Evolutionary conservation across 1,140 invertebrate genomes (phyloP).

Genomic region (Antheraea mylitta): DNA sequence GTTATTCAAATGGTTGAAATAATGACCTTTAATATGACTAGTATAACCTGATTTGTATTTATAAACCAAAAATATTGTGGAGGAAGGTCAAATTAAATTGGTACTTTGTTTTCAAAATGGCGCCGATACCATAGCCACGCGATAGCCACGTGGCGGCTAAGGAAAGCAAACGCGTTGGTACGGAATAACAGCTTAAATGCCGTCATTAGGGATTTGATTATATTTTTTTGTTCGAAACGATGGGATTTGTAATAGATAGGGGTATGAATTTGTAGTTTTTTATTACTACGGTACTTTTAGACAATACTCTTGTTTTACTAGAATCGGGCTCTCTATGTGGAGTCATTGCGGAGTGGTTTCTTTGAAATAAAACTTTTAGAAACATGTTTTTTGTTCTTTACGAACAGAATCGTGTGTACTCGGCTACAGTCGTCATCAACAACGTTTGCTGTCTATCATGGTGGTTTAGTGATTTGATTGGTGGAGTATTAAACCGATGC

Average conservation of each 20-base stretch:
- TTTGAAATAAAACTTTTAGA: too few species aligned
- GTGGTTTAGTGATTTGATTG: too few species aligned
- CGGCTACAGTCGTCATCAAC: too few species aligned
- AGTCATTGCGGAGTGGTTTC: too few species aligned
- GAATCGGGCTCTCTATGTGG: too few species aligned
- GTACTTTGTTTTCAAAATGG: slow-evolving; percentile 45
- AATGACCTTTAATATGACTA: slow-evolving; percentile 52
- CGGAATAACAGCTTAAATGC: slow-evolving; percentile 66
- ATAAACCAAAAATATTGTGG: not conserved
- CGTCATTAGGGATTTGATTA: slow-evolving; percentile 68
- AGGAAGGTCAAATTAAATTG: slow-evolving; percentile 30
- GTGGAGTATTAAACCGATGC: too few species aligned
- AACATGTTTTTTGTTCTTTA: too few species aligned
- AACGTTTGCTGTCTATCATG: too few species aligned
- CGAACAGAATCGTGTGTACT: too few species aligned
- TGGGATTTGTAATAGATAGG: slow-evolving; percentile 63
- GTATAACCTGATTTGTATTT: slow-evolving; percentile 21
- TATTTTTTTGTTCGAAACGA: slow-evolving; percentile 55
- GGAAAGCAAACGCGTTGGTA: slow-evolving; percentile 64
- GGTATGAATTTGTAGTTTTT: slow-evolving; percentile 32
- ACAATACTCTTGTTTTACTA: too few species aligned
- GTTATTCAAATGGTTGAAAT: slow-evolving; percentile 64
- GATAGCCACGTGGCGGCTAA: slow-evolving; percentile 53
- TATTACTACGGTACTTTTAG: not conserved
- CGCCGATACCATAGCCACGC: slow-evolving; percentile 45